Base-by-base conservation (phyloP, 2,888 invertebrate species). In the Hetaerina titia region DNA sequence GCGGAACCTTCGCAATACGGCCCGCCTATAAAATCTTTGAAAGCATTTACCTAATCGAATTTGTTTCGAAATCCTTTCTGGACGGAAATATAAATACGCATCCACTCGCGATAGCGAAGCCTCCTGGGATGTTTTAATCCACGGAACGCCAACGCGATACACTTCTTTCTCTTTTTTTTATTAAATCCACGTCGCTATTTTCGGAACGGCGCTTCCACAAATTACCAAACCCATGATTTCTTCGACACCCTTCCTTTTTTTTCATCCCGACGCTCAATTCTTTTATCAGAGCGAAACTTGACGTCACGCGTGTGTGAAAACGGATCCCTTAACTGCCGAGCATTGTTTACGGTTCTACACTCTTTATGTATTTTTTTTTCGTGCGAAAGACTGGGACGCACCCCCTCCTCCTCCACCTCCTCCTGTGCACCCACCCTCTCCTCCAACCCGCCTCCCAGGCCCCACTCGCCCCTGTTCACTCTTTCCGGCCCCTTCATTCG, bases 261-360 rank as follows among this genome's bases (percentile, higher is more conserved):
- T 74, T 74, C 74, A 74, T 74, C 25, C 74, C 31, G 31, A n/a
- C 81, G 31, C 81, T 81, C 81, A 31, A 81, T 81, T 81, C 81
- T 81, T 81, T 81, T 81, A 81, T 81, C 81, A 22, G 31, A 81
- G 81, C 81, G 81, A 31, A 81, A 81, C 15, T 31, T 81, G 81
- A 31, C 81, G 81, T 81, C 81, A 81, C 81, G 81, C 81, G 81
- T 81, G 81, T 81, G 81, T 81, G 81, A 81, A 81, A 81, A 81
- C 31, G 31, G 22, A 31, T 81, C 81, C 15, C 31, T 81, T 81
- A 81, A 81, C 81, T 81, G 81, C 81, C 81, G 25, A 9, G 81
- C 31, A 81, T 81, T 81, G 81, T 81, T 81, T 81, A 81, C 81
- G 81, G 31, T 81, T 31, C 13, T 22, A 11, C 15, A 31, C 22